Evolutionary conservation across 2,797 vertebrate genomes (phyloP).

Genomic region (Eulemur mongoz): DNA sequence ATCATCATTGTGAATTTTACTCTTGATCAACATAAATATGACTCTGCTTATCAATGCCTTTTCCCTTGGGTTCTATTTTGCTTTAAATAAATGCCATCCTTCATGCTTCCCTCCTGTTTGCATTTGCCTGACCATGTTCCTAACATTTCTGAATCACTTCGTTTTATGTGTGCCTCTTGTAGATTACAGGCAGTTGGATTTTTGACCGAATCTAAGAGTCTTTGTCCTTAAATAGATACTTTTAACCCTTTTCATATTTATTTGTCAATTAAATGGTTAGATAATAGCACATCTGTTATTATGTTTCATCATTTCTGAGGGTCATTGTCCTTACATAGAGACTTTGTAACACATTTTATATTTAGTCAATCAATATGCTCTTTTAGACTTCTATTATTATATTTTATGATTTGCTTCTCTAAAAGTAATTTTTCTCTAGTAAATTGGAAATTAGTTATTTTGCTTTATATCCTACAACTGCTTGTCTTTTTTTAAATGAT

Average conservation of each 20-base stretch:
- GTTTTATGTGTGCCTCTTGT: not conserved
- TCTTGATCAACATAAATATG: not conserved
- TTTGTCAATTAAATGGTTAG: not conserved
- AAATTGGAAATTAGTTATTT: constrained; percentile 48
- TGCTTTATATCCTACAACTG: not conserved
- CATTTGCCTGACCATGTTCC: not conserved
- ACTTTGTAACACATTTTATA: not conserved
- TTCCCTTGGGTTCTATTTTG: not conserved
- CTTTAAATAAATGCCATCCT: not conserved
- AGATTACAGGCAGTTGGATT: not conserved
- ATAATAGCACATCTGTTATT: not conserved
- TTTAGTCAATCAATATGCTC: constrained; percentile 28
- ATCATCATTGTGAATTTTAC: not conserved
- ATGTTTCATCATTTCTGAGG: not conserved
- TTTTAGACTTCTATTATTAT: not conserved
- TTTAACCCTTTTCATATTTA: not conserved
- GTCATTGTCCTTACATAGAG: not conserved
- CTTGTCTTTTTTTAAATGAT: not conserved
- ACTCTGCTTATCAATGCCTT: not conserved
- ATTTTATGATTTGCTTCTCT: not conserved
- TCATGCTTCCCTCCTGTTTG: not conserved
- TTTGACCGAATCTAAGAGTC: not conserved
- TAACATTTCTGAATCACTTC: not conserved
- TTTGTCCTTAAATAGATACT: not conserved
- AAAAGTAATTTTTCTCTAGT: constrained; percentile 23